Percentiles rank a stretch among this genome's conserved stretches.
phyloP scores from a whole-genome alignment of 1,140 invertebrate genomes.

The Uloborus diversus region DNA sequence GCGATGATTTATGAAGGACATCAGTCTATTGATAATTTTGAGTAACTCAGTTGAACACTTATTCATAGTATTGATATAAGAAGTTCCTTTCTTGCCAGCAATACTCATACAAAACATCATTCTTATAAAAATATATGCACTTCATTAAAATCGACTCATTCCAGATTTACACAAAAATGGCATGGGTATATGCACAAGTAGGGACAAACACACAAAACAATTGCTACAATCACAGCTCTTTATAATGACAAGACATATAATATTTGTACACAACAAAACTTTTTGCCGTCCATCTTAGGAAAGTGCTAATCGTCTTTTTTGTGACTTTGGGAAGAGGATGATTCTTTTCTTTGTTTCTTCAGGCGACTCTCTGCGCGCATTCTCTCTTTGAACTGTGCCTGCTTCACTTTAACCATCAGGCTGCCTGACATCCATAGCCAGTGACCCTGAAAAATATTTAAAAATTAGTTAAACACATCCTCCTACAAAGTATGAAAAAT shows the following conservation, averaged over 20 bases:
- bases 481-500: background rate
- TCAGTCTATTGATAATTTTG: no score
- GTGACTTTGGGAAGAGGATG: background rate
- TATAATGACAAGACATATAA: background rate
- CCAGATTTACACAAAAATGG: no score
- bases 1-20: no score
- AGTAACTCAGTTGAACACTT: no score
- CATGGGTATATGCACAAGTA: no score
- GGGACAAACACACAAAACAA: background rate
- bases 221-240: background rate
- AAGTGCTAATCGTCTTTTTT: slow-evolving; percentile 13
- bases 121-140: no score
- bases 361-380: slow-evolving; percentile 32
- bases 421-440: slow-evolving; percentile 87
- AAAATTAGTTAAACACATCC: background rate
- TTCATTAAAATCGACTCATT: no score
- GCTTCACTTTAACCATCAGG: slow-evolving; percentile 82
- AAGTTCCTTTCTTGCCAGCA: no score
- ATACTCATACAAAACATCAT: no score
- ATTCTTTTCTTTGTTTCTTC: slow-evolving; percentile 14
- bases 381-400: slow-evolving; percentile 68
- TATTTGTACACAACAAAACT: slow-evolving; percentile 15
- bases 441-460: slow-evolving; percentile 73
- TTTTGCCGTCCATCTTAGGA: background rate
- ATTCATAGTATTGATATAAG: no score